Percentiles rank a stretch among this genome's conserved stretches.
Evolutionary conservation across 2,888 invertebrate species (phyloP).

Genomic region (Chloroclystis v-ata): DNA sequence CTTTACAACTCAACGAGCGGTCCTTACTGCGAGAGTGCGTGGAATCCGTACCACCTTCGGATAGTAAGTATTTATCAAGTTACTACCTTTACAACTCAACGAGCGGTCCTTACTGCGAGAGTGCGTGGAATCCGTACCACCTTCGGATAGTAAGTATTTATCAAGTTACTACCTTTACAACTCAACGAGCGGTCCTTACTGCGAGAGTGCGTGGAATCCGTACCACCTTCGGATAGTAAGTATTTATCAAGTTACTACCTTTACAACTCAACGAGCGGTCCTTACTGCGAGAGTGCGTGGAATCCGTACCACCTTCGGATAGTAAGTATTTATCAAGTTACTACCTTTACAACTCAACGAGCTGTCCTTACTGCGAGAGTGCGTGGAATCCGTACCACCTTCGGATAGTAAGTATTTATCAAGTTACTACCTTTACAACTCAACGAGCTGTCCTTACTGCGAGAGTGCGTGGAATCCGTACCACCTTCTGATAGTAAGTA

Average conservation of each 20-base stretch:
- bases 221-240: conserved; percentile 67
- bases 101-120: conserved; percentile 86
- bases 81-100: conserved; percentile 82
- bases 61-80: conserved; percentile 46
- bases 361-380: conserved; percentile 83
- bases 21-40: conserved; percentile 86
- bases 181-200: conserved; percentile 85
- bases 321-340: conserved; percentile 30
- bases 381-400: conserved; percentile 89
- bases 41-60: conserved; percentile 80
- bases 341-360: conserved; percentile 87
- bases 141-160: conserved; percentile 65
- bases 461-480: conserved; percentile 89
- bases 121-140: conserved; percentile 84
- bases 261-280: conserved; percentile 86
- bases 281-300: conserved; percentile 89
- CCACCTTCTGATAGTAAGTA: conserved; percentile 79
- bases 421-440: conserved; percentile 82
- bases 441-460: conserved; percentile 83
- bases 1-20: conserved; percentile 87
- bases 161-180: conserved; percentile 78
- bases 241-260: conserved; percentile 50
- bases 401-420: conserved; percentile 64
- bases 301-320: conserved; percentile 85
- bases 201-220: conserved; percentile 88